Percentiles rank a stretch among this genome's conserved stretches.
These are phyloP conservation scores for Psittacara wagleri DNA, from an alignment of 2,113 vertebrate species.

Conservation along the genomic window DNA sequence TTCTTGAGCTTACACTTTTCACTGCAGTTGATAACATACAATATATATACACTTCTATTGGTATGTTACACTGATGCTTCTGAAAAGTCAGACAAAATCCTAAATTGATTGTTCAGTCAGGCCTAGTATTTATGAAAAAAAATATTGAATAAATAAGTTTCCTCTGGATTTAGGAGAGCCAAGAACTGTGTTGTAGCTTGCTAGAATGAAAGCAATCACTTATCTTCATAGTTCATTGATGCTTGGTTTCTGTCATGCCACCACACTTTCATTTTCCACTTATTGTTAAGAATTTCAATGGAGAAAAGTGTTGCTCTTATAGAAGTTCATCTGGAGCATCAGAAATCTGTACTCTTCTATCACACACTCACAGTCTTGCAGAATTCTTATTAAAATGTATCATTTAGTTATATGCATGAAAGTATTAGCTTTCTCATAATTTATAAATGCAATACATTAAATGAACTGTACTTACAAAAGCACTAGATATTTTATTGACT, in stretches of 20 bases:
- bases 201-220: not conserved
- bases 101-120: not conserved
- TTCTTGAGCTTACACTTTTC: not conserved
- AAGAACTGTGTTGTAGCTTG: not conserved
- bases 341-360: not conserved
- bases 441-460: not conserved
- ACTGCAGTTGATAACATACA: not conserved
- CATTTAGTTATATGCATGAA: not conserved
- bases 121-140: not conserved
- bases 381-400: not conserved
- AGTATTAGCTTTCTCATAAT: not conserved
- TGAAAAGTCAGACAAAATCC: not conserved
- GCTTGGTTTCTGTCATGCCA: not conserved
- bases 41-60: not conserved
- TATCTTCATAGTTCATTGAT: not conserved
- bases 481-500: not conserved
- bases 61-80: not conserved
- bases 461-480: not conserved
- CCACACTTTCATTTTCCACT: not conserved
- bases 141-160: not conserved
- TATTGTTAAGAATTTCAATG: not conserved
- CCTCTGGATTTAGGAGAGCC: not conserved
- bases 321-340: not conserved
- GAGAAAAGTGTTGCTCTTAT: not conserved
- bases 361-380: not conserved